These are phyloP conservation scores for Trachelus tabidus DNA, from an alignment of 2,888 invertebrate species.

Conservation along the genomic window DNA sequence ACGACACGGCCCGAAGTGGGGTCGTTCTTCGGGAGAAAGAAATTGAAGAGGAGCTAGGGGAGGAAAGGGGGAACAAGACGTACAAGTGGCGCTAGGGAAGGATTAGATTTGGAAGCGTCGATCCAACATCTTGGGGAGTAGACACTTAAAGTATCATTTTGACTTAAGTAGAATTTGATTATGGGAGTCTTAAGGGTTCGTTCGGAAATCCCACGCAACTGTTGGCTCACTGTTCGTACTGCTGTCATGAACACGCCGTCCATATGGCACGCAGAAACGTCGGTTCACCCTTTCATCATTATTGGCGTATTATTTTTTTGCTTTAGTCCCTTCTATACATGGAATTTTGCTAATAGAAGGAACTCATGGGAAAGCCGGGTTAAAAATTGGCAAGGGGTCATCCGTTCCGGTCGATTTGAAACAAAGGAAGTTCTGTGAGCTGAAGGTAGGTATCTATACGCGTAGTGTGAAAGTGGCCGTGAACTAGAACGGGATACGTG, in stretches of 20 bases:
- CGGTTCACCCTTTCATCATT: background rate
- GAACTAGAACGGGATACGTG: background rate
- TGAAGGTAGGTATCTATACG: background rate
- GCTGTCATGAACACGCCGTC: background rate
- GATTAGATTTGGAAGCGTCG: background rate
- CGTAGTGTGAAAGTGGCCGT: background rate
- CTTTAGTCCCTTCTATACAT: background rate
- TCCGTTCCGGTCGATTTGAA: background rate
- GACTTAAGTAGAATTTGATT: background rate
- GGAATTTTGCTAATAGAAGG: background rate
- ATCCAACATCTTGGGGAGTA: background rate
- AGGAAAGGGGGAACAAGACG: background rate
- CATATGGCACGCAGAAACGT: background rate
- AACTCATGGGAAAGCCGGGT: background rate
- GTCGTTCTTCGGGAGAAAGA: background rate
- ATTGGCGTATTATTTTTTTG: background rate
- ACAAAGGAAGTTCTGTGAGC: background rate
- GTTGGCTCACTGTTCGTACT: background rate
- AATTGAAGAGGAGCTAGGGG: background rate
- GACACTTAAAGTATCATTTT: background rate
- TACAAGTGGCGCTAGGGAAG: background rate
- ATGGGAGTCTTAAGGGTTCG: background rate
- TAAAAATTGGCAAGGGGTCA: background rate
- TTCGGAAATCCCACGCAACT: background rate
- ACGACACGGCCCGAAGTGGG: background rate